Percentiles rank a stretch among this genome's conserved stretches.
Evolutionary conservation across 1,140 invertebrate genomes (phyloP).

Genomic region (Aporrectodea caliginosa): DNA sequence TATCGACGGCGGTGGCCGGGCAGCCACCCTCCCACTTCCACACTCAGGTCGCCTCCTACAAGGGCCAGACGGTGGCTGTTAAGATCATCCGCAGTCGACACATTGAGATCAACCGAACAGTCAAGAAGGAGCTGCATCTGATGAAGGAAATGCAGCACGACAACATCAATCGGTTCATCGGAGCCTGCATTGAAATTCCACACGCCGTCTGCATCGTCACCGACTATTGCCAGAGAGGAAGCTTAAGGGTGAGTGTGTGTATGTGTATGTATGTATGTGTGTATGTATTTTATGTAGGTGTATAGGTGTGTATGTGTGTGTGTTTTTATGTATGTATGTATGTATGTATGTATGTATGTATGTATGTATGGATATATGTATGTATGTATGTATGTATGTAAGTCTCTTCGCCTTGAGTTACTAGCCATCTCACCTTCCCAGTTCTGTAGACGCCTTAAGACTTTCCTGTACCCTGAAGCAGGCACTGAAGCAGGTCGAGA

Average conservation of each 20-base stretch:
- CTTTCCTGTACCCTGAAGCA: too few relatives aligned
- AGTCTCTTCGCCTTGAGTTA: too few relatives aligned
- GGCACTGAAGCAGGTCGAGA: too few relatives aligned
- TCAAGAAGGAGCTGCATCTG: constrained; percentile 47
- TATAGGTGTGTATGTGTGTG: too few relatives aligned
- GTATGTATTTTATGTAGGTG: too few relatives aligned
- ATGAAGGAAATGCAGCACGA: constrained; percentile 95
- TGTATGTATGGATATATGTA: too few relatives aligned
- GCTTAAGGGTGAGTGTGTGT: constrained; percentile 69
- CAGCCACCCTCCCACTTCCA: not conserved
- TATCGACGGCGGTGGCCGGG: not conserved
- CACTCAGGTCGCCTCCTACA: constrained; percentile 25
- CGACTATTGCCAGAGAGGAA: constrained; percentile 91
- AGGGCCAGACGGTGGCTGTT: constrained; percentile 25
- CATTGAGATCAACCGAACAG: constrained; percentile 30
- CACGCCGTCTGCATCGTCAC: constrained; percentile 69
- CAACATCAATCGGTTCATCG: constrained; percentile 88
- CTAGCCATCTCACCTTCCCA: too few relatives aligned
- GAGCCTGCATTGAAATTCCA: constrained; percentile 79
- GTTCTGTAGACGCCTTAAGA: too few relatives aligned
- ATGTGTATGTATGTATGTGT: too few relatives aligned
- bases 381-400: too few relatives aligned
- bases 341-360: too few relatives aligned
- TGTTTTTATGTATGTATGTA: too few relatives aligned
- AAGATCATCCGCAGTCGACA: constrained; percentile 27